A percentile compares a stretch with the other conserved stretches of the same genome.
Conservation (phyloP, 2,888 invertebrate species). For the Tetranychus truncatus region DNA sequence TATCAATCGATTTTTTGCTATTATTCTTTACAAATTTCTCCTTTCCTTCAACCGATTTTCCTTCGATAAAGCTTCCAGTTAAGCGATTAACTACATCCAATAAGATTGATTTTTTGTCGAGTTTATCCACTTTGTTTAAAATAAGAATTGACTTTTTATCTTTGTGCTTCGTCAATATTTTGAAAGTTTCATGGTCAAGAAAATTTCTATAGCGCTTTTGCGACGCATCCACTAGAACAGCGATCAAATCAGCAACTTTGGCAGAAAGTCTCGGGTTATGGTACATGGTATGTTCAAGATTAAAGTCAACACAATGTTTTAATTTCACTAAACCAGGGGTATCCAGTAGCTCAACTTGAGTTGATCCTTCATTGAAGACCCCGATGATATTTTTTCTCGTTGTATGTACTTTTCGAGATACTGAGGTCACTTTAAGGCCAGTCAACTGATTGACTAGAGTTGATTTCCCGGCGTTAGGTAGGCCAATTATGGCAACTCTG, state of each 20-base stretch:
- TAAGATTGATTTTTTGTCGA: conserved; percentile 44
- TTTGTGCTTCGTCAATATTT: conserved; percentile 45
- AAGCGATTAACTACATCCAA: conserved; percentile 50
- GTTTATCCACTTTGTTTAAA: conserved; percentile 56
- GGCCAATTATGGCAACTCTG: conserved; percentile 62
- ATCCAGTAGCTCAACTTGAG: conserved; percentile 71
- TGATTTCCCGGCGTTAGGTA: conserved; percentile 89
- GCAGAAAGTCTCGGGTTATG: conserved; percentile 42
- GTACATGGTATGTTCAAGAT: conserved; percentile 35
- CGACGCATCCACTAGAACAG: conserved; percentile 66
- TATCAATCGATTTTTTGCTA: not conserved
- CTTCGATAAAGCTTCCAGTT: conserved; percentile 40
- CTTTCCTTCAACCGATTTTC: not conserved
- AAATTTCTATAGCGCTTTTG: conserved; percentile 47
- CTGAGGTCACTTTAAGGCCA: conserved; percentile 47
- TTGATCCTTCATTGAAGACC: conserved; percentile 50
- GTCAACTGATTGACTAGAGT: conserved; percentile 73
- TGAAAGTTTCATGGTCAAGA: conserved; percentile 50
- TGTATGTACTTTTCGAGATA: conserved; percentile 23
- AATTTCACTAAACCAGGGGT: conserved; percentile 70
- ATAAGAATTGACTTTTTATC: conserved; percentile 47
- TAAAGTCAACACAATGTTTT: conserved; percentile 43
- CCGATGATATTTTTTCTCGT: conserved; percentile 47
- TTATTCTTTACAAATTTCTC: not conserved
- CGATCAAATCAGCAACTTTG: conserved; percentile 52